Evolutionary conservation across 2,888 invertebrate genomes (phyloP).

Genomic region (Exephanes ischioxanthus): DNA sequence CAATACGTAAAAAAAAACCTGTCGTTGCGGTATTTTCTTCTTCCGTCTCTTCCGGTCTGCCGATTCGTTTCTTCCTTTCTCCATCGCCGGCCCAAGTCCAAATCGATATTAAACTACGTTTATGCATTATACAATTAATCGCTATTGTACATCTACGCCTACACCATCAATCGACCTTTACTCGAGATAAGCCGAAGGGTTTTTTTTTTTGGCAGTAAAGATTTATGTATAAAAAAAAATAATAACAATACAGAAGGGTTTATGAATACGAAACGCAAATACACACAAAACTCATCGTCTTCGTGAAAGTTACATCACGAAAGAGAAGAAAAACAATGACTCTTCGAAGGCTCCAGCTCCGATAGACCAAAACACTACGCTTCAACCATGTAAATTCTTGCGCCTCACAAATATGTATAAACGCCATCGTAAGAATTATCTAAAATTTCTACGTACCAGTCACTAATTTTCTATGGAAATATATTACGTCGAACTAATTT

Average conservation of each 20-base stretch:
- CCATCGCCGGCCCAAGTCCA: constrained; percentile 14
- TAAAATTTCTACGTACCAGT: constrained; percentile 46
- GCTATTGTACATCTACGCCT: constrained; percentile 31
- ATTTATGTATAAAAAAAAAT: constrained; percentile 31
- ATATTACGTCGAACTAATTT: constrained; percentile 13
- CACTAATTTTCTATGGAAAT: constrained; percentile 49
- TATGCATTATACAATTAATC: constrained; percentile 8
- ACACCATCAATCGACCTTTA: constrained; percentile 52
- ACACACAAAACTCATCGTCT: constrained; percentile 18
- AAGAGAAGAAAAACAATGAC: constrained; percentile 22
- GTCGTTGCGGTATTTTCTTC: not conserved
- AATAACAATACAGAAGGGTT: constrained; percentile 11
- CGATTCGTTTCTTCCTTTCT: constrained; percentile 15
- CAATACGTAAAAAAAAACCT: not conserved
- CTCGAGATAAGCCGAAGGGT: constrained; percentile 21
- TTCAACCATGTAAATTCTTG: constrained; percentile 37
- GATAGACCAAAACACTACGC: constrained; percentile 15
- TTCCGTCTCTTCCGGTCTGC: not conserved
- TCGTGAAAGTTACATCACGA: constrained; percentile 4
- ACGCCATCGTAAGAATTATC: constrained; percentile 15
- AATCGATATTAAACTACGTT: constrained; percentile 17
- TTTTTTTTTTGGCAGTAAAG: not conserved
- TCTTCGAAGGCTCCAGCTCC: constrained; percentile 44
- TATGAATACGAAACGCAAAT: not conserved
- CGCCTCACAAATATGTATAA: constrained; percentile 29